phyloP scores from a whole-genome alignment of 2,888 invertebrate species.

The Tortrix viridana region DNA sequence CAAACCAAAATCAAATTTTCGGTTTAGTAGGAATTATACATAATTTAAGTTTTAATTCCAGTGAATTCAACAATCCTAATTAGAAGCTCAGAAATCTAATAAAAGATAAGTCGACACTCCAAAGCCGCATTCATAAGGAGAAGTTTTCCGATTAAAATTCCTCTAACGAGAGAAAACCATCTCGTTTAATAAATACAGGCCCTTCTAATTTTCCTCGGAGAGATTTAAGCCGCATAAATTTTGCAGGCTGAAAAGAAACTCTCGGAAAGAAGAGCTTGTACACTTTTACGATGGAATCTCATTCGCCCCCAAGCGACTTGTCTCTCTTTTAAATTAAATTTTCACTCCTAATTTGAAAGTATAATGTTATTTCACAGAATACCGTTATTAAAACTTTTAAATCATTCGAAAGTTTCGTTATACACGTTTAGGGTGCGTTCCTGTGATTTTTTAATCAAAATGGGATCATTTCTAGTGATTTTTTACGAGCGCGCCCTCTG shows the following conservation, averaged over 20 bases:
- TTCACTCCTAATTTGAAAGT: slow-evolving; percentile 85
- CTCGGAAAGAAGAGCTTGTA: slow-evolving; percentile 79
- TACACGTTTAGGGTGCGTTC: slow-evolving; percentile 69
- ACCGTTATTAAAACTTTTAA: slow-evolving; percentile 85
- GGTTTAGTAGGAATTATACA: slow-evolving; percentile 46
- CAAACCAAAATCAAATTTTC: slow-evolving; percentile 23
- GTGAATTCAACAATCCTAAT: slow-evolving; percentile 74
- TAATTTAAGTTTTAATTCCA: slow-evolving; percentile 71
- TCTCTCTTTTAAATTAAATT: slow-evolving; percentile 85
- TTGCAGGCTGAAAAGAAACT: slow-evolving; percentile 81
- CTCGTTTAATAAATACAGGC: slow-evolving; percentile 80
- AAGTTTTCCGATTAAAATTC: slow-evolving; percentile 82
- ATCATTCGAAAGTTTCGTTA: slow-evolving; percentile 80
- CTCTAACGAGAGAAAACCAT: slow-evolving; percentile 79
- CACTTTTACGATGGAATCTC: slow-evolving; percentile 81
- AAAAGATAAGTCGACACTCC: slow-evolving; percentile 79
- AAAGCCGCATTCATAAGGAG: slow-evolving; percentile 79
- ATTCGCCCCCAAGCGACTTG: slow-evolving; percentile 80
- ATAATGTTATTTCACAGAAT: slow-evolving; percentile 85
- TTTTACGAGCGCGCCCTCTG: slow-evolving; percentile 80
- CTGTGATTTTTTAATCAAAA: slow-evolving; percentile 84
- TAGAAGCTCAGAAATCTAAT: slow-evolving; percentile 76
- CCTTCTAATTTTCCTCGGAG: slow-evolving; percentile 80
- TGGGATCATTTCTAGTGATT: slow-evolving; percentile 82
- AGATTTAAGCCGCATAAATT: slow-evolving; percentile 82